Evolutionary conservation across 2,113 vertebrate genomes (phyloP), one percentile per base, ranked within the genome.

Genomic region (Chinchilla lanigera): DNA sequence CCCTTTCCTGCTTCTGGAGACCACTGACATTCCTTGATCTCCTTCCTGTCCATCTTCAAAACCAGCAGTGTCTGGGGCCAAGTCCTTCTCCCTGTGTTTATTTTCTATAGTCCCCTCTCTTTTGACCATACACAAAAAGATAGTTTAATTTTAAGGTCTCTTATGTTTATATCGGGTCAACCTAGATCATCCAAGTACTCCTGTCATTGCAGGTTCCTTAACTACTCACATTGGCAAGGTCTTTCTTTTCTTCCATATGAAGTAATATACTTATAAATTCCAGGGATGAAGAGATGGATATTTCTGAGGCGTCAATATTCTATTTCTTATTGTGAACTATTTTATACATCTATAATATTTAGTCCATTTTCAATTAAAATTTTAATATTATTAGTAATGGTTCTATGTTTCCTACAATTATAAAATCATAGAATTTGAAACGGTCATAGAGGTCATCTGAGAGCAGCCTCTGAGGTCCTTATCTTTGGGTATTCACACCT

Each of bases 51-150:
- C 33, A 82, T 26, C 47, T 93, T 93, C 44, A 82, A 30, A 87
- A 28, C 4, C 35, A 61, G 28, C 35, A 44, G 0, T 22, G 14
- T 6, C 0, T 1, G 14, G 3, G 3, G 7, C 2, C 30, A n/a
- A 50, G 24, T 22, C n/a, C 22, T 83, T 60, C 20, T 4, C 2
- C 5, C 47, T n/a, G 30, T 47, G 60, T 78, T 28, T 78, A 16
- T 86, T 38, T 69, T 86, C 24, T 5, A 20, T 28, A 44, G 9
- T 81, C 30, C 73, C 19, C 30, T 63, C 44, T 44, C 61, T 54
- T 75, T 47, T 61, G 67, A 90, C 13, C 60, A 89, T 16, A 89
- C 28, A 44, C 47, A 82, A n/a, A 63, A 61, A 71, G 61, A 33
- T 7, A 52, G 22, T 41, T 67, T 22, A 19, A 10, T 91, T 47